Conservation (phyloP, 2,113 vertebrate genomes). For the Chlorodrepanis virens region DNA sequence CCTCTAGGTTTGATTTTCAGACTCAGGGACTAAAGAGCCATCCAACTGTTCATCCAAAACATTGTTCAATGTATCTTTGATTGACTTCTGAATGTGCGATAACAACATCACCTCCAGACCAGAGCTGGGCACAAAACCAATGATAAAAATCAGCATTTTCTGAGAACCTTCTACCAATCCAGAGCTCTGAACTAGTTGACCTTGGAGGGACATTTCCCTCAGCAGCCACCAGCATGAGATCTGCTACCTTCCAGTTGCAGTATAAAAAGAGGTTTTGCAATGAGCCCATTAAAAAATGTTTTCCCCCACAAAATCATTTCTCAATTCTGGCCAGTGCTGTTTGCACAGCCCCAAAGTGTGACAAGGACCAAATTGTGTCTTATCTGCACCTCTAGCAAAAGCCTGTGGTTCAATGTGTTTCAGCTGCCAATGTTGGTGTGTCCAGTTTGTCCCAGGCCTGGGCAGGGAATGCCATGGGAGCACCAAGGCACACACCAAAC, state of each 20-base stretch:
- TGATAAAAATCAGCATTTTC: not conserved
- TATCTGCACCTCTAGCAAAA: not conserved
- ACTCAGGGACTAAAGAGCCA: not conserved
- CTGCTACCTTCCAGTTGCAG: not conserved
- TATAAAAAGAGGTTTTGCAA: not conserved
- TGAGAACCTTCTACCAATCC: not conserved
- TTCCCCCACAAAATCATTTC: not conserved
- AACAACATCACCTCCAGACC: not conserved
- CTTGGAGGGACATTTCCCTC: not conserved
- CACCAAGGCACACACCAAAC: not conserved
- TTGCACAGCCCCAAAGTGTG: not conserved
- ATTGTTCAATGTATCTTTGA: not conserved
- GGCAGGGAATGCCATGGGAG: not conserved
- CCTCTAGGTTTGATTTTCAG: not conserved
- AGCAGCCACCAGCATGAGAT: not conserved
- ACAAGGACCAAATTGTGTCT: not conserved
- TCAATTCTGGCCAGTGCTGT: not conserved
- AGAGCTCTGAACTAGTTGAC: not conserved
- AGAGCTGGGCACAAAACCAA: not conserved
- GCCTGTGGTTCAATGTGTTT: fast-evolving
- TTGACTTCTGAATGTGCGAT: fast-evolving
- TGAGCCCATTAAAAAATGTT: not conserved
- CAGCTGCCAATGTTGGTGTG: fast-evolving
- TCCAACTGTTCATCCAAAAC: not conserved
- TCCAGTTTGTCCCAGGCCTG: not conserved